These are phyloP conservation scores for Tenthredo distinguenda DNA, from an alignment of 2,888 invertebrate species.

Conservation along the genomic window DNA sequence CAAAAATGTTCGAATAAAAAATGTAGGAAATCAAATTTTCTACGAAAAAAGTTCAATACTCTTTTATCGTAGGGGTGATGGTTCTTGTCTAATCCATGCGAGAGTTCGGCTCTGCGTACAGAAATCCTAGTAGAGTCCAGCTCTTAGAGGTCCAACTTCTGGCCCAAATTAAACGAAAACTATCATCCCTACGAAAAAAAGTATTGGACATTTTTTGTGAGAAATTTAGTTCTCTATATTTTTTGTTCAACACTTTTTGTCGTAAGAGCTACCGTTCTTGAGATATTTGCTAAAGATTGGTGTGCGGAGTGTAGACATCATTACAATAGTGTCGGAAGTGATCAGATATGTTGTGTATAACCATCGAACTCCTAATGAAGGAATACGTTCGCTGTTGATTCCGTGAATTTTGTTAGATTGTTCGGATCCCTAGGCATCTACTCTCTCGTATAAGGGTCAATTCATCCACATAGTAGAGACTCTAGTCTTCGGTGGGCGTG, in stretches of 20 bases:
- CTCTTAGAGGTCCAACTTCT: too few relatives aligned
- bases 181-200: neutral
- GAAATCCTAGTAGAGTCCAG: neutral
- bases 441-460: constrained; percentile 9
- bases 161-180: neutral
- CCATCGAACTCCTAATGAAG: neutral
- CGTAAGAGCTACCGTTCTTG: neutral
- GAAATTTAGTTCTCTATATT: neutral
- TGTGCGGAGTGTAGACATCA: neutral
- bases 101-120: neutral
- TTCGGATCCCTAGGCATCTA: neutral
- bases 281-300: neutral
- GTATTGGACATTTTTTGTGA: neutral
- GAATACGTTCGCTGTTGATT: neutral
- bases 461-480: constrained; percentile 21
- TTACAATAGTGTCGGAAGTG: neutral
- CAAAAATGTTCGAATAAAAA: neutral
- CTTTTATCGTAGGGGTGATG: neutral
- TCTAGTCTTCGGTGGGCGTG: constrained; percentile 40
- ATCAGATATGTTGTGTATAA: neutral
- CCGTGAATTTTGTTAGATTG: neutral
- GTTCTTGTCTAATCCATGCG: neutral
- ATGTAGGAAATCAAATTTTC: neutral
- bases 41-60: neutral
- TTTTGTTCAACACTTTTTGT: neutral